Evolutionary conservation across 92 coral and sea anemone species (phyloP), one percentile per base, ranked within the genome.

Genomic region (Umimayanthus chanpuru): DNA sequence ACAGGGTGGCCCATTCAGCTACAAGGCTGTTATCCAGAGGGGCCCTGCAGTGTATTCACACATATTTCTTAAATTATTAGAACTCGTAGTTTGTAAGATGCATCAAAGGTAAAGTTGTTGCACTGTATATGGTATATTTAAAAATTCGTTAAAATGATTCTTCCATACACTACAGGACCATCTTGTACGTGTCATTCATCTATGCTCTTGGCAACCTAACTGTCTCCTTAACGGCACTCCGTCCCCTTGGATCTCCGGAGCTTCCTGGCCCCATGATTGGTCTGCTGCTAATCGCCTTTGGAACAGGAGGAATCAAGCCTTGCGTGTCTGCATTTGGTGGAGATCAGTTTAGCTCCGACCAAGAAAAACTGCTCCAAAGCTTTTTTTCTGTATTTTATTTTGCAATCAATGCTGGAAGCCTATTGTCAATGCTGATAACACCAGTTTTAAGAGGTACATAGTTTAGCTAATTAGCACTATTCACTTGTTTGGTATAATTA

Each of bases 241-340:
- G 93, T 26, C 91, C 91, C 36, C 91, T 94, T 68, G 97, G 97
- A 50, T 86, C 91, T 70, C 92, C 92, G 1, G 95, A 94, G 90
- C 77, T 89, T n/a, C 88, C 91, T 32, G 97, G 97, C 2, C 97
- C 97, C 58, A 80, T 92, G 90, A 92, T 94, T 91, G 97, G 97
- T 23, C 90, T 94, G 72, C 88, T 94, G 81, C 94, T 94, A 26
- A 94, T 94, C 70, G 97, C 97, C 58, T 72, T 94, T 68, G 97
- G 97, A 71, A 94, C 97, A 43, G 97, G 97, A 40, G 97, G 97
- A 29, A 94, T 94, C 82, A 94, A 92, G 89, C 97, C 97, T 8
- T 94, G 97, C 64, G 97, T 94, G 71, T 91, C 95, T 0, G 97
- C 97, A 50, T 94, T 94, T 91, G 97, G 97, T 41, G 97, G 97